phyloP scores from a whole-genome alignment of 2,888 invertebrate genomes.

The Diloba caeruleocephala region DNA sequence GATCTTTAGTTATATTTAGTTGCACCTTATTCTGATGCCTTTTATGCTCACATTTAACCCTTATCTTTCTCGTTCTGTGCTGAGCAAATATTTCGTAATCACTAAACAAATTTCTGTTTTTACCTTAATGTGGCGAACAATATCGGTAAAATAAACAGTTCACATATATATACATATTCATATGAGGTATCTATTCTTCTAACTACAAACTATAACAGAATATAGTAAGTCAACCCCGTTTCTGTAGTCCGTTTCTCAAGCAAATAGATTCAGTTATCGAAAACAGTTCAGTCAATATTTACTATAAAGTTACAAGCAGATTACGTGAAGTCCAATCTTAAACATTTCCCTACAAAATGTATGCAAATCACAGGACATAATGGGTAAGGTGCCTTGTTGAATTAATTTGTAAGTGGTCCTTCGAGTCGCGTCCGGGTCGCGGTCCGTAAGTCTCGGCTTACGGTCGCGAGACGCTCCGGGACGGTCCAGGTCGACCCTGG shows the following conservation, averaged over 20 bases:
- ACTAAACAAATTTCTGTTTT: too few species aligned
- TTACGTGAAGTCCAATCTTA: conserved; percentile 49
- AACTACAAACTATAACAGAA: background rate
- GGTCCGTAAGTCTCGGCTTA: conserved; percentile 53
- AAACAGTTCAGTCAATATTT: conserved; percentile 43
- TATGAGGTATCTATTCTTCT: background rate
- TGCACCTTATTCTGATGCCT: too few species aligned
- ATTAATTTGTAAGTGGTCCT: conserved; percentile 64
- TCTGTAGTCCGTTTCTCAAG: conserved; percentile 1
- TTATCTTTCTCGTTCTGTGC: too few species aligned
- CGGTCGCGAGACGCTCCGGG: conserved; percentile 36
- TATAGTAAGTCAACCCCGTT: conserved; percentile 8
- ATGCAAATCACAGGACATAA: conserved; percentile 61
- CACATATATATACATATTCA: too few species aligned
- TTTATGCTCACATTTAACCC: too few species aligned
- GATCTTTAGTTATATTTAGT: too few species aligned
- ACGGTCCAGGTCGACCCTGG: conserved; percentile 22
- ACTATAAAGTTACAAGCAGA: conserved; percentile 40
- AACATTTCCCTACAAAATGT: conserved; percentile 48
- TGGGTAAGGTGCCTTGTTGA: conserved; percentile 52
- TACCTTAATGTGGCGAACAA: too few species aligned
- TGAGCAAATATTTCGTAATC: too few species aligned
- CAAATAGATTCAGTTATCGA: conserved; percentile 30
- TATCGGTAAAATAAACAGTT: too few species aligned
- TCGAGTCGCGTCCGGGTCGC: conserved; percentile 41